Evolutionary conservation across 1,140 invertebrate genomes (phyloP), one percentile per base, ranked within the genome.

Genomic region (Leptopilina clavipes): DNA sequence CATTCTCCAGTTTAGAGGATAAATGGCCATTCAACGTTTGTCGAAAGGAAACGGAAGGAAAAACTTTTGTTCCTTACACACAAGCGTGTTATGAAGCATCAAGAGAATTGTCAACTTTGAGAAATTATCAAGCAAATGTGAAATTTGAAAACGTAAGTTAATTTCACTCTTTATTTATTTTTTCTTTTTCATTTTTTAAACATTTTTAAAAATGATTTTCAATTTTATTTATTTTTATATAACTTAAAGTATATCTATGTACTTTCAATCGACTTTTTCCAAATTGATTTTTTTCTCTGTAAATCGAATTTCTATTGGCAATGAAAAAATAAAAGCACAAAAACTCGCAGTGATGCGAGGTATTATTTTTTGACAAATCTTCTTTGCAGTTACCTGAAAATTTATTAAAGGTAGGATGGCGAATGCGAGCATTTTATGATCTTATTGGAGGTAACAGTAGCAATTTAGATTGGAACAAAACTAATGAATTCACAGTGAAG

Each of bases 71-170:
- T 6, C 86, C 87, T 22, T 90, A 86, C 22, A 86, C 89, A 0
- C 83, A 87, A 70, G 87, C 88, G 48, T 91, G 90, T 78, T 89
- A 90, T 73, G 84, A 87, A 81, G 83, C 80, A 31, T 90, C 89
- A 6, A 86, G 79, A 75, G 89, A 90, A 82, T 80, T 91, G 48
- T 90, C 89, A 2, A 90, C 89, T 3, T 82, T 90, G 7, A 83
- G 89, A 70, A 87, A 83, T 74, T 90, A 90, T 81, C 78, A 86
- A 79, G 80, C 86, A 31, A 74, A 79, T 31, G 76, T 85, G n/a
- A 52, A 73, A 44, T 83, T 86, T 59, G 84, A 88, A 83, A 88
- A 89, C 75, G 89, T 90, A 84, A 88, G 82, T 40, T 71, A 43
- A 65, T 72, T 79, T 52, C 45, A 8, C 0, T 40, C 54, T 44